phyloP scores from a whole-genome alignment of 1,140 invertebrate species.

The Lepidurus couesii region DNA sequence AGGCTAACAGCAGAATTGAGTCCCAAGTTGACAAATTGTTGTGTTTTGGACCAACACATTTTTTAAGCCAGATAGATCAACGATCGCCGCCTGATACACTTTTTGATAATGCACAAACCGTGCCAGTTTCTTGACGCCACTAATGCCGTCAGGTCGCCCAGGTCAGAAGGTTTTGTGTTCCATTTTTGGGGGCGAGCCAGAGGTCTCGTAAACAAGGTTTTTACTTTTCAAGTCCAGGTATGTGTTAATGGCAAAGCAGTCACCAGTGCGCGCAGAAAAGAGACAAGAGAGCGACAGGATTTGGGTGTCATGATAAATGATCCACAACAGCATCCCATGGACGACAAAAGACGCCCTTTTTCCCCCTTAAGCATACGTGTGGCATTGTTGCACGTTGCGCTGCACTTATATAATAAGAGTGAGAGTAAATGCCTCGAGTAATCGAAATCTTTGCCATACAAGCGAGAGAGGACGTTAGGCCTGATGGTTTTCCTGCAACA shows the following conservation, averaged over 20 bases:
- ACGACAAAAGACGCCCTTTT: neutral
- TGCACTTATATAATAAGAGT: neutral
- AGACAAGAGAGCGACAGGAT: neutral
- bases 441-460: neutral
- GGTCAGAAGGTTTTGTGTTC: neutral
- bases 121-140: neutral
- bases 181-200: neutral
- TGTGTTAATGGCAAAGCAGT: neutral
- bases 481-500: neutral
- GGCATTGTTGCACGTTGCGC: neutral
- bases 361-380: neutral
- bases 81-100: neutral
- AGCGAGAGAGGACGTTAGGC: neutral
- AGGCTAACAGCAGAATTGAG: neutral
- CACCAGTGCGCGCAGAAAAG: neutral
- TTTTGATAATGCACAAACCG: neutral
- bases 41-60: neutral
- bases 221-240: neutral
- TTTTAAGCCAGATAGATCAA: neutral
- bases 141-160: too few species aligned
- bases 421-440: neutral
- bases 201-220: neutral
- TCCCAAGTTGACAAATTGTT: neutral
- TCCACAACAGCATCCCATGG: neutral
- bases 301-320: conserved; percentile 22